Conservation (phyloP, 2,888 invertebrate genomes). For the Xestia xanthographa region DNA sequence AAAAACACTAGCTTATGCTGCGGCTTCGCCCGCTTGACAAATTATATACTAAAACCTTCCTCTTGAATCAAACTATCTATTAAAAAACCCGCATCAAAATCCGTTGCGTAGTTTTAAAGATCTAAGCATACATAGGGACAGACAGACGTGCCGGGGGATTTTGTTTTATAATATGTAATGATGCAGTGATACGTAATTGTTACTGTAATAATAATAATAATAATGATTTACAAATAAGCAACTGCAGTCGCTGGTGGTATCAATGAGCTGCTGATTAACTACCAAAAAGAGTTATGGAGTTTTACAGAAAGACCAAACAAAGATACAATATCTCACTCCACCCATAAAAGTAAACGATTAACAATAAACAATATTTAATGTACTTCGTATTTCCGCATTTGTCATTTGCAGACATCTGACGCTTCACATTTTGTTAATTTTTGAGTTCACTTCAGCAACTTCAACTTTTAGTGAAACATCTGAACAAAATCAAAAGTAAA, state of each 20-base stretch:
- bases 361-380: constrained; percentile 40
- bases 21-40: too few relatives aligned
- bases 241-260: constrained; percentile 10
- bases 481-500: background rate
- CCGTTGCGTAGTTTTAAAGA: too few relatives aligned
- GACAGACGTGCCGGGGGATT: too few relatives aligned
- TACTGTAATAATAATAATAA: too few relatives aligned
- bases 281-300: constrained; percentile 33
- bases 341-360: constrained; percentile 32
- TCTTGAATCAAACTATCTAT: too few relatives aligned
- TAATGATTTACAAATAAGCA: background rate
- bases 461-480: background rate
- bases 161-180: too few relatives aligned
- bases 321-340: constrained; percentile 2
- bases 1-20: too few relatives aligned
- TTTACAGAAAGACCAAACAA: constrained; percentile 18
- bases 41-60: too few relatives aligned
- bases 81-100: too few relatives aligned
- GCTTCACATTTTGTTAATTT: background rate
- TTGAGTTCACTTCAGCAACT: background rate
- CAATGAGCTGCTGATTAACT: constrained; percentile 6
- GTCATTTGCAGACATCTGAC: background rate
- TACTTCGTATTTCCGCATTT: constrained; percentile 17
- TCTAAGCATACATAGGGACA: too few relatives aligned
- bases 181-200: background rate